Percentiles rank a stretch among this genome's conserved stretches.
phyloP scores from a whole-genome alignment of 1,140 invertebrate species.

The Liolophura sinensis region DNA sequence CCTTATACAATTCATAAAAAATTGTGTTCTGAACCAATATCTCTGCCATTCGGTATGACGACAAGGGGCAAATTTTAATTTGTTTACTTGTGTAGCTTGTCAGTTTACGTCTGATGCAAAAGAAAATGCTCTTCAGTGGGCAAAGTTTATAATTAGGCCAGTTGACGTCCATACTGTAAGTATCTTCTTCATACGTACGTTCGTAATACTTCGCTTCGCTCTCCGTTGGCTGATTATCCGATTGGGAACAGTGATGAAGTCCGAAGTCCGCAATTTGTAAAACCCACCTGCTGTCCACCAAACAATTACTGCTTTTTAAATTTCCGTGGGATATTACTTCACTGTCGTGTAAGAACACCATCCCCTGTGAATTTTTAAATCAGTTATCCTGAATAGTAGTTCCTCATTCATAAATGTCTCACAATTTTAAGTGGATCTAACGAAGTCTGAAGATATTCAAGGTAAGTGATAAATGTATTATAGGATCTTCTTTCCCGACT shows the following conservation, averaged over 20 bases:
- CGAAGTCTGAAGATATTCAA: too few relatives aligned
- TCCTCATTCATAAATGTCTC: too few relatives aligned
- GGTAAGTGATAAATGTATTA: too few relatives aligned
- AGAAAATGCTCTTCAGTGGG: not conserved
- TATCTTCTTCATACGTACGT: slow-evolving; percentile 22
- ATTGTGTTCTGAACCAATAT: too few relatives aligned
- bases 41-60: too few relatives aligned
- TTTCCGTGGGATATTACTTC: slow-evolving; percentile 89
- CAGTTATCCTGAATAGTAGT: too few relatives aligned
- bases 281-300: slow-evolving; percentile 93
- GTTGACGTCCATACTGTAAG: not conserved
- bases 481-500: too few relatives aligned
- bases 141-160: not conserved
- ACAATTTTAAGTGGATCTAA: too few relatives aligned
- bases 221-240: slow-evolving; percentile 64
- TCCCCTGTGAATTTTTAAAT: slow-evolving; percentile 71
- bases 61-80: not conserved
- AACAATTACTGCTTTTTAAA: slow-evolving; percentile 91
- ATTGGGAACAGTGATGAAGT: slow-evolving; percentile 72
- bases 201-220: slow-evolving; percentile 31
- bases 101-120: not conserved
- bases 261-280: slow-evolving; percentile 94
- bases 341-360: slow-evolving; percentile 92
- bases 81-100: not conserved
- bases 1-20: too few relatives aligned